These are phyloP conservation scores for Euclidia mi DNA, from an alignment of 2,888 invertebrate species.

Conservation along the genomic window DNA sequence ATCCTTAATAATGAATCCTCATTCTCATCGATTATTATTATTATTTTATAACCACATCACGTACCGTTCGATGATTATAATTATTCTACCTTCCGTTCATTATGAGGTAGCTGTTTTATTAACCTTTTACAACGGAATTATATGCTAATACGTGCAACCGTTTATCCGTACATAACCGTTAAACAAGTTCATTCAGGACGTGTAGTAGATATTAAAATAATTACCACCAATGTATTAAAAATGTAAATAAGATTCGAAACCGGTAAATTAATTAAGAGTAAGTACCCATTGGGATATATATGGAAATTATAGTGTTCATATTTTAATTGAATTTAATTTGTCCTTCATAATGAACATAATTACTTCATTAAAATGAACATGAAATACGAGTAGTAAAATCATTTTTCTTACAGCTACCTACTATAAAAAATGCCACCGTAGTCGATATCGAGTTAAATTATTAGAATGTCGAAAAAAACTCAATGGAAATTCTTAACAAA, in stretches of 20 bases:
- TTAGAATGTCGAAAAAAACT: no score
- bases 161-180: slow-evolving; percentile 33
- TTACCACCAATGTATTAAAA: slow-evolving; percentile 48
- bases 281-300: slow-evolving; percentile 33
- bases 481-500: background rate
- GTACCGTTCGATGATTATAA: slow-evolving; percentile 16
- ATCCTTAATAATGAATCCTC: background rate
- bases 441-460: no score
- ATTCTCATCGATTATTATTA: background rate
- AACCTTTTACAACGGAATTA: slow-evolving; percentile 32
- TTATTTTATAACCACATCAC: background rate
- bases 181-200: slow-evolving; percentile 51
- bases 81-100: slow-evolving; percentile 29
- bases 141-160: slow-evolving; percentile 44
- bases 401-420: no score
- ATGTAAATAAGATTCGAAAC: slow-evolving; percentile 49
- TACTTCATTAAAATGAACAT: slow-evolving; percentile 26
- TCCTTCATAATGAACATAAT: slow-evolving; percentile 33
- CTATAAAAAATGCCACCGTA: background rate
- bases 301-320: slow-evolving; percentile 41
- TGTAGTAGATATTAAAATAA: slow-evolving; percentile 52
- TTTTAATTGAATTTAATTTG: slow-evolving; percentile 49
- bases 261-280: slow-evolving; percentile 35
- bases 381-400: slow-evolving; percentile 19
- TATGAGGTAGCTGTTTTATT: slow-evolving; percentile 18